Evolutionary conservation across 2,113 vertebrate species (phyloP).

Genomic region (Hepsetus odoe): DNA sequence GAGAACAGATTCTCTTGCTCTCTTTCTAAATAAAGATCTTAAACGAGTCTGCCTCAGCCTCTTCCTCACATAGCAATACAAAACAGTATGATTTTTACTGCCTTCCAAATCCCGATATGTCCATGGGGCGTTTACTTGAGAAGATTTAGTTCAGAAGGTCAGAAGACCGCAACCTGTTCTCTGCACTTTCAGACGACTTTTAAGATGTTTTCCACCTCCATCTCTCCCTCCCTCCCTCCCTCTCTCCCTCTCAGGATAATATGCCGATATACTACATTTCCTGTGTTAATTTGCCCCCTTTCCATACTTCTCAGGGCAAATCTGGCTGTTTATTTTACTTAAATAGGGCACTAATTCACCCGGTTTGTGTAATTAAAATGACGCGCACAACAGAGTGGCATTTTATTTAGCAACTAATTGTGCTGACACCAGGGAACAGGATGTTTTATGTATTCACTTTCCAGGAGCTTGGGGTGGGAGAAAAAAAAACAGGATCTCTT

Average conservation of each 20-base stretch:
- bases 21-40: background rate
- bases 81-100: constrained; percentile 43
- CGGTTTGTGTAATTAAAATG: constrained; percentile 93
- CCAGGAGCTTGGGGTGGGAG: constrained; percentile 78
- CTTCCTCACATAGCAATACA: constrained; percentile 5
- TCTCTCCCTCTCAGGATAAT: constrained; percentile 53
- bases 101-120: background rate
- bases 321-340: constrained; percentile 88
- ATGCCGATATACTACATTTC: constrained; percentile 60
- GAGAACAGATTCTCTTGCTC: constrained; percentile 1
- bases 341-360: constrained; percentile 88
- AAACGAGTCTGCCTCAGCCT: background rate
- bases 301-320: constrained; percentile 71
- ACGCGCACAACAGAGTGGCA: constrained; percentile 85
- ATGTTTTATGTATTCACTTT: constrained; percentile 93
- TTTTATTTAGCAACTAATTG: constrained; percentile 99
- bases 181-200: background rate
- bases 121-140: background rate
- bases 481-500: constrained; percentile 79
- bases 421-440: constrained; percentile 89
- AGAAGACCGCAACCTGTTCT: background rate
- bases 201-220: background rate
- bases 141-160: background rate
- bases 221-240: constrained; percentile 46
- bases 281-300: constrained; percentile 65